phyloP scores from a whole-genome alignment of 1,140 invertebrate genomes.

The Kradibia gibbosae region DNA sequence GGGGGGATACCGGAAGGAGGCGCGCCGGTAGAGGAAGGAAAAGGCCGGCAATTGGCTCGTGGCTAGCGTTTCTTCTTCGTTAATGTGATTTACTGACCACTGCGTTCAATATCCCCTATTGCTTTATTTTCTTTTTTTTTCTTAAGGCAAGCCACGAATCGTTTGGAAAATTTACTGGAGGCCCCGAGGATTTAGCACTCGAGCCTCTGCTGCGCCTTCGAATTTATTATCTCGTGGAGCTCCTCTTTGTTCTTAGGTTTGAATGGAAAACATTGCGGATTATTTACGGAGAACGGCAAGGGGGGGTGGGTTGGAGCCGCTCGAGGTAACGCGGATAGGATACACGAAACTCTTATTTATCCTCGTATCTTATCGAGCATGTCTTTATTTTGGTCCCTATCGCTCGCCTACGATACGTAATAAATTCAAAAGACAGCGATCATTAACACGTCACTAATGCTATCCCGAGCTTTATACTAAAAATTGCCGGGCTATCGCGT shows the following conservation, averaged over 20 bases:
- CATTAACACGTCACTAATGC: neutral
- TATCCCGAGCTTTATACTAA: neutral
- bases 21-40: too few relatives aligned
- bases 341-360: neutral
- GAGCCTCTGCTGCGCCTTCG: neutral
- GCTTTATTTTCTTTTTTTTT: too few relatives aligned
- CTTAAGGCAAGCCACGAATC: too few relatives aligned
- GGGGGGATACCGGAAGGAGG: neutral
- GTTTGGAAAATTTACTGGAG: too few relatives aligned
- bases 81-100: too few relatives aligned
- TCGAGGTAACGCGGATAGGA: neutral
- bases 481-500: neutral
- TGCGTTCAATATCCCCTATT: too few relatives aligned
- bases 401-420: neutral
- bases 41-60: neutral
- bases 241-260: neutral
- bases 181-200: neutral
- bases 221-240: neutral
- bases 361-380: neutral
- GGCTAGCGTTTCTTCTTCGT: too few relatives aligned
- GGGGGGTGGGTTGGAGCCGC: neutral
- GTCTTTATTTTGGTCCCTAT: too few relatives aligned
- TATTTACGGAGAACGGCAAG: neutral
- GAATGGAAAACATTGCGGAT: neutral
- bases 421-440: neutral